Base-by-base conservation (phyloP, 2,113 vertebrate genomes). In the Lepus europaeus region DNA sequence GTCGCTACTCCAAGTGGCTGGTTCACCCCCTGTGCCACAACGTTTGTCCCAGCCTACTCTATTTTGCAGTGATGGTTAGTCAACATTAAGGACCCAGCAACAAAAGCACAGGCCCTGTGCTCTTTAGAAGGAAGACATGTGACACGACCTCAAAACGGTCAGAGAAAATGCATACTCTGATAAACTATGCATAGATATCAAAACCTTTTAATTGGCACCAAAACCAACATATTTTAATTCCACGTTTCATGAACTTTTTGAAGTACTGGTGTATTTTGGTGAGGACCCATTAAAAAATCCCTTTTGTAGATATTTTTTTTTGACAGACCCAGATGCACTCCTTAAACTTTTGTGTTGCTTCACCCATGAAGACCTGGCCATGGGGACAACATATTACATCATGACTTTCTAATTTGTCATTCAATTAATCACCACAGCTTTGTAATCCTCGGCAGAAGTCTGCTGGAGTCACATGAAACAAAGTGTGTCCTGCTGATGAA, bases 391-490 rank as follows among this genome's bases (percentile, higher is more conserved):
- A 2, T 51, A 69, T 45, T 61, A 73, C 29, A 36, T 27, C 19
- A 68, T 51, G 76, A 95, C 82, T 94, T 92, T 92, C 93, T 89
- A 73, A 94, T 39, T 72, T 16, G 79, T 84, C 82, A 90, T 97
- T 95, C 88, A 76, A 20, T 93, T 72, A 92, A 96, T 94, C 88
- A 89, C 36, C 10, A 31, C 22, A 49, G 70, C 82, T 92, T 88
- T 88, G 51, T 56, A 77, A 59, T 36, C 88, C 70, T 89, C 25
- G 3, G 11, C 85, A 92, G 22, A n/a, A 63, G 72, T 93, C 77
- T 61, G 59, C n/a, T 86, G 49, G 92, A 96, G 45, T 93, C 94
- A 95, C 81, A 70, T 74, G 88, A 97, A 96, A 91, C 79, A 81
- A 90, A 95, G 89, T 39, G 14, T 76, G 78, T 69, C 86, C 92